These are phyloP conservation scores for Oxytorus armatus DNA, from an alignment of 2,888 invertebrate genomes.

Conservation along the genomic window DNA sequence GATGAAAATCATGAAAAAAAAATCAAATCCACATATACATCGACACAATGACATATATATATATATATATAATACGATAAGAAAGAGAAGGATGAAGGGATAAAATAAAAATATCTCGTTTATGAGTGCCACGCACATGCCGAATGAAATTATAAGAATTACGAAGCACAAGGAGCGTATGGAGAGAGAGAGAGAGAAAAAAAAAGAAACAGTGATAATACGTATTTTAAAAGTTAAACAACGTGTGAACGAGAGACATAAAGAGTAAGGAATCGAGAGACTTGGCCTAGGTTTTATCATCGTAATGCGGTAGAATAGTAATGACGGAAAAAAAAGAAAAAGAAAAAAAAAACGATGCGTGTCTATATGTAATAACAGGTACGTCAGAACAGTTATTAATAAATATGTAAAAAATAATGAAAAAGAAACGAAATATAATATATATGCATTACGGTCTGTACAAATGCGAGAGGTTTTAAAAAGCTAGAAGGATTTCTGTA, in stretches of 20 bases:
- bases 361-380: constrained; percentile 54
- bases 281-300: constrained; percentile 18
- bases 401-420: constrained; percentile 43
- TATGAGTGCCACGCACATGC: constrained; percentile 41
- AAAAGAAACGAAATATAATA: constrained; percentile 9
- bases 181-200: no score
- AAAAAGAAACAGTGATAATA: constrained; percentile 57
- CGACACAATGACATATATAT: neutral
- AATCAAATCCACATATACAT: neutral
- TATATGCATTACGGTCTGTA: neutral
- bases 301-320: constrained; percentile 55
- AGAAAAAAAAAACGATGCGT: constrained; percentile 50
- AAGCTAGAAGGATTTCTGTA: constrained; percentile 28
- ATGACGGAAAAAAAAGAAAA: constrained; percentile 48
- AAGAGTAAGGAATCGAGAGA: constrained; percentile 43
- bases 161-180: constrained; percentile 27
- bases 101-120: constrained; percentile 15
- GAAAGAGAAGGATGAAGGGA: constrained; percentile 14
- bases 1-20: constrained; percentile 11
- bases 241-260: constrained; percentile 65
- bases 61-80: neutral
- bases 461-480: constrained; percentile 10
- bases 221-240: constrained; percentile 52
- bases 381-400: constrained; percentile 57
- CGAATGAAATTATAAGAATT: constrained; percentile 28